Conservation (phyloP, 2,797 vertebrate genomes). For the Ibycter americanus region DNA sequence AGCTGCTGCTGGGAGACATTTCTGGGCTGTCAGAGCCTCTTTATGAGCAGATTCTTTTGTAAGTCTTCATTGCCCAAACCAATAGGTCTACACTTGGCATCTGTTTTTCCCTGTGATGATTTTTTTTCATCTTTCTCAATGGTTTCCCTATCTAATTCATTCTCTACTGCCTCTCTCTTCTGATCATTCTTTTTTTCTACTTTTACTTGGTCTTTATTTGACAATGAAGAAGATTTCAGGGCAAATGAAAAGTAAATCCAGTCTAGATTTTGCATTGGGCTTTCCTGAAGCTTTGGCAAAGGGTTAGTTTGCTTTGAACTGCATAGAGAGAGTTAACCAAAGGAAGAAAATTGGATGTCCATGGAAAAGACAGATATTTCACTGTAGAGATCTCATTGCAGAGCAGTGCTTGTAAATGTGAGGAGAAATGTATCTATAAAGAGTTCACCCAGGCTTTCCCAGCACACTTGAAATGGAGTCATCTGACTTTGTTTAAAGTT, state of each 20-base stretch:
- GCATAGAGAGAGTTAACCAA: background rate
- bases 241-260: background rate
- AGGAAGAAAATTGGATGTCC: background rate
- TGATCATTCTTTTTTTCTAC: background rate
- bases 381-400: background rate
- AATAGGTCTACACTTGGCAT: background rate
- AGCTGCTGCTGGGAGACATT: conserved; percentile 46
- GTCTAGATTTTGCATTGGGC: background rate
- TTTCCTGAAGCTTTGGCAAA: background rate
- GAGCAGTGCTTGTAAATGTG: background rate
- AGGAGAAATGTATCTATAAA: background rate
- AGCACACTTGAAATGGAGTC: background rate
- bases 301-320: background rate
- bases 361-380: background rate
- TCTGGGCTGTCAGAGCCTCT: conserved; percentile 35
- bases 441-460: background rate
- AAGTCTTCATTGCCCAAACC: background rate
- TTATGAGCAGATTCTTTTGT: conserved; percentile 15
- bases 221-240: background rate
- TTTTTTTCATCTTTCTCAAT: background rate
- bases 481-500: conserved; percentile 57
- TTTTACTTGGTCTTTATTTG: background rate
- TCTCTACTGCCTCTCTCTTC: background rate
- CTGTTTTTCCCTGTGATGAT: background rate
- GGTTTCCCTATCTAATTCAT: background rate